Conservation (phyloP, 2,888 invertebrate species). For the Drosophila maculinotata region DNA sequence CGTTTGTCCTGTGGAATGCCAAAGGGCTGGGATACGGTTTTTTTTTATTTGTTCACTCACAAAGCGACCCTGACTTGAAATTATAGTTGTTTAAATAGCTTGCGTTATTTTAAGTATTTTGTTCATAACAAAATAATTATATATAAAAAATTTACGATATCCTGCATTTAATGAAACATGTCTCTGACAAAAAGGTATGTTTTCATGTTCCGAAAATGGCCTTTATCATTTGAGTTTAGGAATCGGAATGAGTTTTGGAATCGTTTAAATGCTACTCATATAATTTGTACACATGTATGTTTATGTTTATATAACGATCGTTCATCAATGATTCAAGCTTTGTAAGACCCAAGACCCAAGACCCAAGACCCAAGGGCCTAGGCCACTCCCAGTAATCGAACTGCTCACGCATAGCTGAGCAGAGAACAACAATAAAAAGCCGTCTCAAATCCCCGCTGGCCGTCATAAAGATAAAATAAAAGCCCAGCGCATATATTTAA, state of each 20-base stretch:
- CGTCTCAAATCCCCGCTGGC: constrained; percentile 6
- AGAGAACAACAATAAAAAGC: constrained; percentile 1
- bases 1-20: constrained; percentile 55
- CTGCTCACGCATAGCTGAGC: constrained; percentile 13
- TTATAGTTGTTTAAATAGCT: constrained; percentile 71
- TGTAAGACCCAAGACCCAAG: constrained; percentile 14
- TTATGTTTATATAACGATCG: neutral
- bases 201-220: neutral
- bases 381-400: constrained; percentile 6
- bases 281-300: neutral
- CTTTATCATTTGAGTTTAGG: neutral
- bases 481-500: constrained; percentile 51
- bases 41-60: constrained; percentile 10
- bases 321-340: constrained; percentile 6
- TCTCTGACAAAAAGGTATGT: neutral
- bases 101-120: constrained; percentile 53
- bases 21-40: constrained; percentile 29
- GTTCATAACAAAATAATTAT: constrained; percentile 41
- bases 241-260: neutral
- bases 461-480: constrained; percentile 20
- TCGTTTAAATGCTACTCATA: no score
- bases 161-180: constrained; percentile 14
- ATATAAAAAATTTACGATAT: constrained; percentile 10
- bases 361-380: constrained; percentile 8
- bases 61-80: constrained; percentile 42